Evolutionary conservation across 2,113 vertebrate species (phyloP).

Genomic region (Oryzias woworae): DNA sequence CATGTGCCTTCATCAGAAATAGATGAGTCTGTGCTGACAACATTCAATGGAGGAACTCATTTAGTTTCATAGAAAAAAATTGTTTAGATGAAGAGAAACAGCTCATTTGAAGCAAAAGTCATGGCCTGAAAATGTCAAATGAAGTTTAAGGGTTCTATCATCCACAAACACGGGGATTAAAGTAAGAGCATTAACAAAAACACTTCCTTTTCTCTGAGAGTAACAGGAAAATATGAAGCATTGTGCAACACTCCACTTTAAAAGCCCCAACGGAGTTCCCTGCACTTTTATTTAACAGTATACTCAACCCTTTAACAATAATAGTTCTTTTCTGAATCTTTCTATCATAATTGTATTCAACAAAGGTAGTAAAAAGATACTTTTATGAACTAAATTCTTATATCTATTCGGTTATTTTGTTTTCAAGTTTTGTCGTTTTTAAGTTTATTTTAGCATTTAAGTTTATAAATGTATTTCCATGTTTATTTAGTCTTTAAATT

Average conservation of each 20-base stretch:
- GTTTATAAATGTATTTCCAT: no score
- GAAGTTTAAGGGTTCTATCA: constrained; percentile 2
- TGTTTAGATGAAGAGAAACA: neutral
- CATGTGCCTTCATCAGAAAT: constrained; percentile 6
- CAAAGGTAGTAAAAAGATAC: neutral
- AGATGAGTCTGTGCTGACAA: neutral
- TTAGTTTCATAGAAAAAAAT: neutral
- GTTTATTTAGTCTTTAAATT: no score
- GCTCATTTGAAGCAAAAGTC: neutral
- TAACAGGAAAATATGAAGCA: no score
- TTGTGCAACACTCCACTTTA: neutral
- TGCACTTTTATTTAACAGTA: neutral
- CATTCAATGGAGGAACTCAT: constrained; percentile 4
- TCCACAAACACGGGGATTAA: neutral
- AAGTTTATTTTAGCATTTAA: no score
- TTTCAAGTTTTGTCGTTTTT: no score
- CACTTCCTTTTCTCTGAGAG: neutral
- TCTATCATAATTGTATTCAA: neutral
- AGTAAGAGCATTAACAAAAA: neutral
- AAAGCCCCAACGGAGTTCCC: neutral
- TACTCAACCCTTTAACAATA: no score
- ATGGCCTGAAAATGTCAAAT: constrained; percentile 1
- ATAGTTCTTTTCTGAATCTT: no score
- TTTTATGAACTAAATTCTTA: no score
- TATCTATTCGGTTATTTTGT: no score